Evolutionary conservation across 2,888 invertebrate species (phyloP), one percentile per base, ranked within the genome.

Genomic region (Synanthedon myopaeformis): DNA sequence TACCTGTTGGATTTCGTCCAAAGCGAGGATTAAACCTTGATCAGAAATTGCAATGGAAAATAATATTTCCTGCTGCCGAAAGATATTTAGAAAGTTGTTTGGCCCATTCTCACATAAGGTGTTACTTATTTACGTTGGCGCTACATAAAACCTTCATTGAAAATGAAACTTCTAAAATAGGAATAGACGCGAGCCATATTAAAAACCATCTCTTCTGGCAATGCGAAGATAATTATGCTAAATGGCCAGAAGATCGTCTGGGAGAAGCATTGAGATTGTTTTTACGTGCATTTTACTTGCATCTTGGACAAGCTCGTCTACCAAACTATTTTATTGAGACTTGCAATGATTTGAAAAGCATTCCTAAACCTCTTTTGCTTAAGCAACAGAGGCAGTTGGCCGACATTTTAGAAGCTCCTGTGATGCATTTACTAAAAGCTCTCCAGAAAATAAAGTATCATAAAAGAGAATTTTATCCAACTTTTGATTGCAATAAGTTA

Each of bases 11-110:
- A 6, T 92, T 90, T 71, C 83, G 90, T 51, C 89, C 91, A 4
- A 92, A 91, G 65, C 83, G 89, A 53, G 89, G 90, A 2, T 72
- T 77, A 14, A 93, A 92, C 70, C 81, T 89, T 0, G 88, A 90
- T 41, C 89, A 90, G 52, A 89, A 91, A 56, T 77, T 94, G 17
- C 94, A 95, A 72, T 96, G 95, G 95, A 92, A 91, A 73, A 86
- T 95, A 3, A 89, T 90, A 48, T 95, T 94, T 68, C 94, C 94
- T 0, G 91, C 91, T 54, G 94, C 93, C 0, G 94, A 95, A 72
- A 89, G 91, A 23, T 93, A 91, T 67, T 79, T 96, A 59, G 93
- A 95, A 70, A 91, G 91, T 13, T 90, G 91, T 60, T 85, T 95
- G 69, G 90, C 91, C 0, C 91, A 91, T 67, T 89, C 92, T 0